Conservation (phyloP, 2,113 vertebrate genomes). For the Acrocephalus kingi region DNA sequence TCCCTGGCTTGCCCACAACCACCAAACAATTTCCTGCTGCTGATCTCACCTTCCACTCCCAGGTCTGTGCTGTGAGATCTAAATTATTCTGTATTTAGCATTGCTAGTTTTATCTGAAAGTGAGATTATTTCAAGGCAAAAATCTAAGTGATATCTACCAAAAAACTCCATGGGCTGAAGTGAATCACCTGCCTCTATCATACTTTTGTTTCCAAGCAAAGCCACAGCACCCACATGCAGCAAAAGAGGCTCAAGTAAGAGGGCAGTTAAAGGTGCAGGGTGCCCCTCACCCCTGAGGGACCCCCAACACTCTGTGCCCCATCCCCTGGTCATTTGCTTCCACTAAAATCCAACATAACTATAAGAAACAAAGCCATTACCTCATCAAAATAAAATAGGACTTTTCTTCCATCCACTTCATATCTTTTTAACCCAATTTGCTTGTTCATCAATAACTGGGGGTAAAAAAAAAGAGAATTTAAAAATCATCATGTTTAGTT, state of each 20-base stretch:
- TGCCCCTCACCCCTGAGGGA: not conserved
- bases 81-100: not conserved
- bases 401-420: constrained; percentile 86
- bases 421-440: constrained; percentile 89
- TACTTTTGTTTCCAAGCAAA: not conserved
- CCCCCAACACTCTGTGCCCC: not conserved
- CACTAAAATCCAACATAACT: not conserved
- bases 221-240: not conserved
- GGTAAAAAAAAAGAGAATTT: not conserved
- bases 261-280: not conserved
- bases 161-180: not conserved
- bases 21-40: not conserved
- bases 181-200: not conserved
- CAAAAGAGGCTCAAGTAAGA: not conserved
- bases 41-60: not conserved
- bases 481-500: not conserved
- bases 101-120: fast-evolving
- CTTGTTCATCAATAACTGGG: constrained; percentile 87
- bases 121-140: not conserved
- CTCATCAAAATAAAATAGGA: constrained; percentile 94
- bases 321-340: not conserved
- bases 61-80: not conserved
- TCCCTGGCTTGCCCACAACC: not conserved
- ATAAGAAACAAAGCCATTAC: constrained; percentile 56
- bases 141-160: not conserved